These are phyloP conservation scores for Pelobates cultripes DNA, from an alignment of 2,797 vertebrate species.

Conservation along the genomic window DNA sequence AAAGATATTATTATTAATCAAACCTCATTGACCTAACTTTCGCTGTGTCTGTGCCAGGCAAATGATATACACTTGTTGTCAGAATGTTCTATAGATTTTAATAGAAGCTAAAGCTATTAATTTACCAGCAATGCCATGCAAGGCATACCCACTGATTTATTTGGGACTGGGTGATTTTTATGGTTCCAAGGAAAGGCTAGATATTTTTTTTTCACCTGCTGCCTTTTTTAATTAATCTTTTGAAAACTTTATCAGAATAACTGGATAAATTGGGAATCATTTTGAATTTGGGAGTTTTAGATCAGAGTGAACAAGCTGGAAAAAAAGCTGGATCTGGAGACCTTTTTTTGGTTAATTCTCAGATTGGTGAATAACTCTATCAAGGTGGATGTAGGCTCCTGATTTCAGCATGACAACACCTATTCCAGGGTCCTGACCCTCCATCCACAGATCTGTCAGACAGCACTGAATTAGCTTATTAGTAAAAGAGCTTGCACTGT, in stretches of 20 bases:
- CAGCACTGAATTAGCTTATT: no score
- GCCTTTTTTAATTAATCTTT: neutral
- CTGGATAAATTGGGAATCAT: no score
- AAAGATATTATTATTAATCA: slow-evolving; percentile 43
- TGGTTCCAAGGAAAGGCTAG: slow-evolving; percentile 1
- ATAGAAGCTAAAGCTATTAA: slow-evolving; percentile 28
- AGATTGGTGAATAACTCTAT: no score
- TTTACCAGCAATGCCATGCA: slow-evolving; percentile 4
- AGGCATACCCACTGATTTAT: slow-evolving; percentile 38
- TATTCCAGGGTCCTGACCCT: no score
- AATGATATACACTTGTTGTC: slow-evolving; percentile 49
- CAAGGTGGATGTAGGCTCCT: no score
- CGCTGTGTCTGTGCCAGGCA: slow-evolving; percentile 21
- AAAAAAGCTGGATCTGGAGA: no score
- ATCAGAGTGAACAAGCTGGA: no score
- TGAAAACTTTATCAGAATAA: neutral
- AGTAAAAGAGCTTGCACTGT: no score
- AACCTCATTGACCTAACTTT: slow-evolving; percentile 38
- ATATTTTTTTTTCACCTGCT: neutral
- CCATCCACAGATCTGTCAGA: no score
- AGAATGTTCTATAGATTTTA: slow-evolving; percentile 29
- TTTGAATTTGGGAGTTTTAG: no score
- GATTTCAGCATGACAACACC: no score
- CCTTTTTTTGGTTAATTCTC: no score
- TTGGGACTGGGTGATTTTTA: neutral